Evolutionary conservation across 2,113 vertebrate genomes (phyloP), one percentile per base, ranked within the genome.

Genomic region (Tringa solitaria): DNA sequence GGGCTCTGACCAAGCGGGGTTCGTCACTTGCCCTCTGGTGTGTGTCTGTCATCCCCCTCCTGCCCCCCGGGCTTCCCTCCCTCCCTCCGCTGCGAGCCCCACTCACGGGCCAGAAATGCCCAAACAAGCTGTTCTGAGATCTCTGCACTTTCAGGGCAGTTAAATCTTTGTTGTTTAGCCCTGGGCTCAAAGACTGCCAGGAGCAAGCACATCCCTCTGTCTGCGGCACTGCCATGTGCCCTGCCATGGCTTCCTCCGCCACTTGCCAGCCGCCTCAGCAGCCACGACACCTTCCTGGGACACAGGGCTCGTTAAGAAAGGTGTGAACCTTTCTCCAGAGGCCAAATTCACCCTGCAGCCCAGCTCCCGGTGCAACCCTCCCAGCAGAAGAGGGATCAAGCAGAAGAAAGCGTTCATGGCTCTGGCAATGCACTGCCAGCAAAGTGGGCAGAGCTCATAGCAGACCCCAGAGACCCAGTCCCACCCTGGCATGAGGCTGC

Each of bases 401-500:
- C 43, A 30, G 22, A 28, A 77, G n/a, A n/a, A 61, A 46, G 21
- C 4, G 11, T 30, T 63, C 11, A 6, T 35, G 41, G 24, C 28
- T 28, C 14, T 8, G 12, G 32, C 45, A 67, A 51, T 6, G 26
- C 19, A 32, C 22, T 3, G 2, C 13, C 37, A 76, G 33, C 39
- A 45, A 61, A 51, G 56, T 2, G 2, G 57, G 19, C 48, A 28
- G 3, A 3, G 53, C 32, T 59, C 3, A 2, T 24, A 45, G 50
- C 0, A 1, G 53, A 46, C 11, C 12, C 5, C 27, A n/a, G 22
- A 33, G 37, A 37, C 22, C 24, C 1, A 1, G 12, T 39, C 20
- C 15, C 23, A 64, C 3, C 24, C 35, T 1, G 2, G 32, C 21
- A 18, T 4, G 7, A 65, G 8, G 32, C 16, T 5, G 2, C 41